These are phyloP conservation scores for Morone saxatilis DNA, from an alignment of 2,113 vertebrate genomes.

Conservation along the genomic window DNA sequence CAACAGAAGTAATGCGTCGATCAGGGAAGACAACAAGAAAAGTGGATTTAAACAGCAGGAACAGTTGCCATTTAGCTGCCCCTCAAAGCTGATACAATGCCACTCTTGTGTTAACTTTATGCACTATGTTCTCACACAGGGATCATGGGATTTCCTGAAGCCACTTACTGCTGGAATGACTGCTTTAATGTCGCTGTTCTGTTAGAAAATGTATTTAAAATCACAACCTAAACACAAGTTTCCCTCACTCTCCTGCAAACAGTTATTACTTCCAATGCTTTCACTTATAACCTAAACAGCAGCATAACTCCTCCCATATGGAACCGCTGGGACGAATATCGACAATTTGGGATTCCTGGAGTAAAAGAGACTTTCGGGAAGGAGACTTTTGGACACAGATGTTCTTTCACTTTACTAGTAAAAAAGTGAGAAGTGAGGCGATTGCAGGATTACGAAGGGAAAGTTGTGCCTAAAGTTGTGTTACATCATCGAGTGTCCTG, in stretches of 20 bases:
- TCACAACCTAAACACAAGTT: not conserved
- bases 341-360: not conserved
- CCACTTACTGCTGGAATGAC: not conserved
- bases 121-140: not conserved
- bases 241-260: not conserved
- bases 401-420: not conserved
- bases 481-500: slow-evolving; percentile 50
- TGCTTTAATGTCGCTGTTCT: not conserved
- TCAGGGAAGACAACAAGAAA: not conserved
- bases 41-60: not conserved
- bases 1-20: not conserved
- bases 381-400: not conserved
- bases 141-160: not conserved
- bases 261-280: not conserved
- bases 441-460: not conserved
- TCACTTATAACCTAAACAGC: slow-evolving; percentile 13
- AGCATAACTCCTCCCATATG: slow-evolving; percentile 55
- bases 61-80: not conserved
- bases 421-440: not conserved
- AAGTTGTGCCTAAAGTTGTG: slow-evolving; percentile 49
- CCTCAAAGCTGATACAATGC: not conserved
- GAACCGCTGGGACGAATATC: not conserved
- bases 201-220: not conserved
- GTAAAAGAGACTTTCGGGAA: not conserved
- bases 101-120: not conserved